Conservation (phyloP, 1,140 invertebrate genomes). For the Gyrodactylus bullatarudis region DNA sequence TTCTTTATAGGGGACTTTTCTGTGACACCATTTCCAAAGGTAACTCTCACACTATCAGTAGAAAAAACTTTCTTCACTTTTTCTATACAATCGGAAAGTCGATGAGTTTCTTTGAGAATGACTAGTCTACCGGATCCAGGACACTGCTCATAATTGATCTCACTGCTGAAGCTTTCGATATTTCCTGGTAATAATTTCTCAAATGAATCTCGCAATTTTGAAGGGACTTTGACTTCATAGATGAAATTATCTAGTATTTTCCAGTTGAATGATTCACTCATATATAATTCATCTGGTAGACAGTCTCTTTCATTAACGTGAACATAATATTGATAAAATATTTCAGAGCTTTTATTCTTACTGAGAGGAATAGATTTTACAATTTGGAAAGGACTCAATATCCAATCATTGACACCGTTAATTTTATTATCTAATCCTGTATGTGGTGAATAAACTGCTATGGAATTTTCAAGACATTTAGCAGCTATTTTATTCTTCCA, state of each 20-base stretch:
- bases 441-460: constrained; percentile 66
- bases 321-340: not conserved
- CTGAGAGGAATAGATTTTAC: not conserved
- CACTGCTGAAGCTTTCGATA: not conserved
- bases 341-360: not conserved
- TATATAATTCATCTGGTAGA: not conserved
- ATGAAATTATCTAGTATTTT: not conserved
- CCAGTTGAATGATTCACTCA: not conserved
- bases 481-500: constrained; percentile 51
- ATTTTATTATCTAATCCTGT: constrained; percentile 46
- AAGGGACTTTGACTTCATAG: not conserved
- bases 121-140: not conserved
- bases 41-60: not conserved
- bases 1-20: constrained; percentile 17
- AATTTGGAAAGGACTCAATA: constrained; percentile 35
- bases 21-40: not conserved
- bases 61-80: not conserved
- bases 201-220: not conserved
- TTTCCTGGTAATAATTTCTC: not conserved
- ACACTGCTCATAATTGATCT: not conserved
- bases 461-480: constrained; percentile 42
- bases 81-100: not conserved
- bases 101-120: not conserved
- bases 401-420: constrained; percentile 65
- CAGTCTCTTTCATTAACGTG: not conserved